A percentile compares a stretch with the other conserved stretches of the same genome.
Evolutionary conservation across 2,113 vertebrate species (phyloP).

Genomic region (Penelope pileata): DNA sequence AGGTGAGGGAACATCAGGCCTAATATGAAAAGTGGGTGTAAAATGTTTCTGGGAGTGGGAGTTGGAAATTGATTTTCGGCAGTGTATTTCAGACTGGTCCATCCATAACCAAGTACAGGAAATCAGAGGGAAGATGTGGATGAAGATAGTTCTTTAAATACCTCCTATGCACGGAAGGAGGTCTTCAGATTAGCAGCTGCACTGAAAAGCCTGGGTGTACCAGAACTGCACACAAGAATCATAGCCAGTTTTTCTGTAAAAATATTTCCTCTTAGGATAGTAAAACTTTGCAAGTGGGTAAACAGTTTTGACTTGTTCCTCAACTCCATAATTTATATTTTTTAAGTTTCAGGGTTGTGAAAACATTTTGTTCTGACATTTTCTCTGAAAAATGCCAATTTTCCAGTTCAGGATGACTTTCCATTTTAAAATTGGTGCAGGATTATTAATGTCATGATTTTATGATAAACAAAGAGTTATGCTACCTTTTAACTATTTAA

Average conservation of each 20-base stretch:
- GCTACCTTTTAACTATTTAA: slow-evolving; percentile 50
- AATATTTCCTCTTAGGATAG: background rate
- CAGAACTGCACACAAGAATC: background rate
- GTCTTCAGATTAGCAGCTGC: background rate
- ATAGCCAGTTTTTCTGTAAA: background rate
- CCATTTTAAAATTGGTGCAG: slow-evolving; percentile 11
- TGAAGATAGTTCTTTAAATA: background rate
- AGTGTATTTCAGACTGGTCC: background rate
- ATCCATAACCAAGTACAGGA: background rate
- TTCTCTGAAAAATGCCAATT: slow-evolving; percentile 51
- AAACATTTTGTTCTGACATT: slow-evolving; percentile 60
- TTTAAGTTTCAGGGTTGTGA: slow-evolving; percentile 38
- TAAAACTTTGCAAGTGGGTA: background rate
- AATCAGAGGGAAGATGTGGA: background rate
- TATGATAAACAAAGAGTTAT: slow-evolving; percentile 29
- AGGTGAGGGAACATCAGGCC: background rate
- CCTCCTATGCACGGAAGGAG: background rate
- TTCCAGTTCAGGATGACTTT: slow-evolving; percentile 18
- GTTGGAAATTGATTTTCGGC: background rate
- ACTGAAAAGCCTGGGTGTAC: background rate
- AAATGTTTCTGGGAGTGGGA: background rate
- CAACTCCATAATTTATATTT: slow-evolving; percentile 14
- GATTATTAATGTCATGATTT: slow-evolving; percentile 31
- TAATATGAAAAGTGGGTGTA: background rate
- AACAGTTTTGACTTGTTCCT: background rate